Evolutionary conservation across 2,113 vertebrate species (phyloP).

Genomic region (Bufo bufo): DNA sequence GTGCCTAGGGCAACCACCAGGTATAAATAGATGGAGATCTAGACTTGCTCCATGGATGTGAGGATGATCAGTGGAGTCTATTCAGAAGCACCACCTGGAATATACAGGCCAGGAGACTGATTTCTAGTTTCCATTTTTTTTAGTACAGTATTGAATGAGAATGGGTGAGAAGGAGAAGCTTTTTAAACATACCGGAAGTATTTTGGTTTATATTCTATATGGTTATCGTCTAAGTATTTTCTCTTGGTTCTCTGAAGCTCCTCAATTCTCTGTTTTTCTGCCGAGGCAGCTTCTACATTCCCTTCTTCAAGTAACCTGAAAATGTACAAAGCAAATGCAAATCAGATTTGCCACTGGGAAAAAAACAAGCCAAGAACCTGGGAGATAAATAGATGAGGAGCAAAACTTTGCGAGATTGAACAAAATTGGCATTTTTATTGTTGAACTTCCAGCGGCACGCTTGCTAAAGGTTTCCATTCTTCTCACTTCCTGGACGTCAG

Average conservation of each 20-base stretch:
- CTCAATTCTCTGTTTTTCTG: constrained; percentile 94
- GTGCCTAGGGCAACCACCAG: no score
- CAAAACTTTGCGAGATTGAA: not conserved
- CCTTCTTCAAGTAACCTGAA: constrained; percentile 91
- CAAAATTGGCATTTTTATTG: not conserved
- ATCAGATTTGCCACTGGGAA: not conserved
- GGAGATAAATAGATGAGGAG: not conserved
- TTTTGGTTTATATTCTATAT: constrained; percentile 87
- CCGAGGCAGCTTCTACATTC: constrained; percentile 86
- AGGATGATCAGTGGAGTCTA: no score
- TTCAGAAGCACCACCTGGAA: no score
- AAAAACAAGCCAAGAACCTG: not conserved
- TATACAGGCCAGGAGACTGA: not conserved
- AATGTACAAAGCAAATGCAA: not conserved
- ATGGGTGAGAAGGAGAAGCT: not conserved
- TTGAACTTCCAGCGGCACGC: not conserved
- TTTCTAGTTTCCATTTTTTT: no score
- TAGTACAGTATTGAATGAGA: no score
- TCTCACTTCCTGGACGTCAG: no score
- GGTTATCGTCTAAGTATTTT: constrained; percentile 90
- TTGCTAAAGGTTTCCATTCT: no score
- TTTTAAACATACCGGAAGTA: constrained; percentile 92
- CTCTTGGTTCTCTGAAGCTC: constrained; percentile 89
- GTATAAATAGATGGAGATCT: no score
- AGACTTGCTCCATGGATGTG: no score